Conservation (phyloP, 2,888 invertebrate species). For the Lissonota sp. region DNA sequence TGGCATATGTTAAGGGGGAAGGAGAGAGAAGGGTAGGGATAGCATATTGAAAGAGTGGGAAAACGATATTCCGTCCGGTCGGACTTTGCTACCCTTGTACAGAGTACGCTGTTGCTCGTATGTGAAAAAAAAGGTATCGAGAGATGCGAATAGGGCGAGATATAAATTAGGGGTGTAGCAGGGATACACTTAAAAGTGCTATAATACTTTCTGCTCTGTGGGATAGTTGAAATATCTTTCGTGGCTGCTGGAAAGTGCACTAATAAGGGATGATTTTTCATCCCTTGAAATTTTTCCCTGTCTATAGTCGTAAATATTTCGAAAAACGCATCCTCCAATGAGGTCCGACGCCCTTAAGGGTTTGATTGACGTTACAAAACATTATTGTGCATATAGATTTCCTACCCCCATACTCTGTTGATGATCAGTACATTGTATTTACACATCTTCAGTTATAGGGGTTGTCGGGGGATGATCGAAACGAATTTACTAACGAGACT, state of each 20-base stretch:
- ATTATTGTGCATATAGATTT: no score
- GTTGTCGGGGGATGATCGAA: constrained; percentile 4
- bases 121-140: constrained; percentile 50
- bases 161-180: constrained; percentile 67
- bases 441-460: constrained; percentile 13
- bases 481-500: constrained; percentile 48
- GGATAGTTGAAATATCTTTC: constrained; percentile 80
- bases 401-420: no score
- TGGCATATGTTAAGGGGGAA: constrained; percentile 78
- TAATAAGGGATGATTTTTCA: constrained; percentile 55
- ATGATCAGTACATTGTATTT: background rate
- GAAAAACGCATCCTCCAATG: background rate
- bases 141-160: constrained; percentile 60
- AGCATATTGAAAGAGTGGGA: constrained; percentile 75
- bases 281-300: constrained; percentile 62
- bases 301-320: background rate
- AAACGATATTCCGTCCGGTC: constrained; percentile 20
- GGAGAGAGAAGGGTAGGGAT: constrained; percentile 51
- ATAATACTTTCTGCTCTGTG: constrained; percentile 75
- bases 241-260: constrained; percentile 49
- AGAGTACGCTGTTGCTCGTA: background rate
- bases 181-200: constrained; percentile 70
- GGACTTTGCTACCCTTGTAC: constrained; percentile 24
- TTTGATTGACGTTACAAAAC: no score
- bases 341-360: no score